Evolutionary conservation across 2,888 invertebrate genomes (phyloP), one percentile per base, ranked within the genome.

Genomic region (Drosophila paracracens): DNA sequence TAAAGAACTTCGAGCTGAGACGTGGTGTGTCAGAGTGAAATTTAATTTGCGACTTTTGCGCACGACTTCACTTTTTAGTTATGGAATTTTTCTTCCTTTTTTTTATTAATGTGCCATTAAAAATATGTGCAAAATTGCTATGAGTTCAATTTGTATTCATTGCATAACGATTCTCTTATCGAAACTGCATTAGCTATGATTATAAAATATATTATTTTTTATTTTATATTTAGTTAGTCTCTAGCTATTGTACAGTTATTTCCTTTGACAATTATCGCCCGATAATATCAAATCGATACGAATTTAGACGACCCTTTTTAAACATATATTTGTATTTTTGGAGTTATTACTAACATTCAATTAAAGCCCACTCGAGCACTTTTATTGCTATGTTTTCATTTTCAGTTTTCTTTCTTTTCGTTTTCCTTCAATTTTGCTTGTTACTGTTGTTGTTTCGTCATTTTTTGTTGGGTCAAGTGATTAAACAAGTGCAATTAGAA

Each of bases 401-500:
- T 43, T 11, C 43, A 43, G 2, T 31, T 51, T n/a, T 31, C 18
- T 18, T n/a, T 51, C 35, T 46, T 53, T 62, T 8, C 33, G 10
- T 33, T 50, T 36, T 36, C 18, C 21, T 35, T 7, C 29, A 38
- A 21, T 11, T 21, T 21, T 2, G 43, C 21, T 11, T 38, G 6
- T 31, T 21, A 21, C 16, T 33, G 16, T 31, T 51, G 33, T 11
- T 11, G 25, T 18, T 25, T 38, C 18, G 11, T 18, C 2, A 31
- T 8, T 21, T 40, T 54, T 56, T 65, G 43, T 21, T 21, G 38
- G 40, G 50, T 56, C 57, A 68, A 21, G 56, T 66, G 25, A 51
- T 25, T 51, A 25, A 67, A 52, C 31, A 67, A 48, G 46, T 59
- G 36, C 69, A 69, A 69, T 69, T 69, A 51, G 51, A 58, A 57